Evolutionary conservation across 2,113 vertebrate genomes (phyloP), one percentile per base, ranked within the genome.

Genomic region (Austrofundulus limnaeus): DNA sequence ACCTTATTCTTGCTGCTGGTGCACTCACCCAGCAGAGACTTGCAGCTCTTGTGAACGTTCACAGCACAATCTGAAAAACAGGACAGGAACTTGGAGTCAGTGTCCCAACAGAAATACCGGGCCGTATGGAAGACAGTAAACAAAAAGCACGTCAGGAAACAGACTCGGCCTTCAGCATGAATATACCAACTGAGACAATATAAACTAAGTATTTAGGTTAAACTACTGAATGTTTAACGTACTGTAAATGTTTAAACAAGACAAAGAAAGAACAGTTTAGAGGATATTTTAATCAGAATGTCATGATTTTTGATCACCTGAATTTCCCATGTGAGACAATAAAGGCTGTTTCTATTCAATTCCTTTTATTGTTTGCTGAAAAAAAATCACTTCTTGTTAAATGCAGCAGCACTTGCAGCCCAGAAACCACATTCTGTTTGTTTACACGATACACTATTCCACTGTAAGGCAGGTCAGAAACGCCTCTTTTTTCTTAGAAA

Each of bases 31-130:
- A 95, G 87, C 57, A 96, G 91, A 72, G 72, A 92, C 89, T 82
- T 94, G 87, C 95, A 96, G 92, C 86, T 95, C 90, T 94, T 96
- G 85, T 96, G 95, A 85, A 96, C 94, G 50, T 95, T 96, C 78
- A 95, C 94, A 19, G 92, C 93, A 76, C 95, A 96, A 74, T 96
- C 95, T 96, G 92, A 55, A 86, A 85, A 66, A 77, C 50, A 83
- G 68, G 37, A 78, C 52, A 76, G 59, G 23, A 79, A 58, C 39
- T 57, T 19, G 53, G 43, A 57, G 66, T 81, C 45, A 61, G 49
- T 34, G 58, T 51, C 25, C 17, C 15, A 50, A 62, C 50, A 71
- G 45, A 63, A 54, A 41, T 28, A 15, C 19, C 6, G 31, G 10
- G 15, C 41, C 51, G 34, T 1, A 23, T 65, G 16, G 23, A 50